A percentile compares a stretch with the other conserved stretches of the same genome.
Evolutionary conservation across 2,797 vertebrate genomes (phyloP).

Genomic region (Macropus fuliginosus): DNA sequence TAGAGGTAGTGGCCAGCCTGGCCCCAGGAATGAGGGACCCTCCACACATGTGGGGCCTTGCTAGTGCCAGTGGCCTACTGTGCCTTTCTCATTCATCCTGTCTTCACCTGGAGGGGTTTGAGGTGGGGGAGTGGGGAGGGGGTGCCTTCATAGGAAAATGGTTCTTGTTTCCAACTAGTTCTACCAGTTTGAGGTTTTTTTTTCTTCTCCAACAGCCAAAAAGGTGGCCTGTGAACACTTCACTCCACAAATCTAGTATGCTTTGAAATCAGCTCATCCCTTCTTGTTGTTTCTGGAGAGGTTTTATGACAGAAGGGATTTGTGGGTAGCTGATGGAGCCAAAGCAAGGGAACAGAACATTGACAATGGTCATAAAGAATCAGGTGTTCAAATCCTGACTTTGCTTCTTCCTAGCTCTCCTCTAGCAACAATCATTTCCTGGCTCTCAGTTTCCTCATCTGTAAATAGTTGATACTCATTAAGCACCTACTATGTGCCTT

Average conservation of each 20-base stretch:
- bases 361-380: not conserved
- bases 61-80: conserved; percentile 65
- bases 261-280: conserved; percentile 48
- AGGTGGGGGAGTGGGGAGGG: conserved; percentile 38
- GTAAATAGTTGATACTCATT: not conserved
- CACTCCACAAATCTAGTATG: conserved; percentile 69
- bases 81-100: conserved; percentile 76
- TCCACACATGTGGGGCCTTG: conserved; percentile 40
- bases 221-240: conserved; percentile 81
- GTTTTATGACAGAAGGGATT: not conserved
- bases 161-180: conserved; percentile 80
- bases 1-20: not conserved
- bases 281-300: not conserved
- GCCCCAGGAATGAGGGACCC: conserved; percentile 25
- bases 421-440: not conserved
- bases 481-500: not conserved
- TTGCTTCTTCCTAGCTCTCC: not conserved
- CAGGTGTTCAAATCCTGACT: not conserved
- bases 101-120: conserved; percentile 76
- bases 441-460: not conserved
- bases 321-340: not conserved
- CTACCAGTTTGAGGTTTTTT: conserved; percentile 80
- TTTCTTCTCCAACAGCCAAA: conserved; percentile 56
- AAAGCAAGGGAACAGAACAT: not conserved
- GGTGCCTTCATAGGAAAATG: conserved; percentile 79